Base-by-base conservation (phyloP, 1,140 invertebrate genomes). In the Pentalonia nigronervosa region DNA sequence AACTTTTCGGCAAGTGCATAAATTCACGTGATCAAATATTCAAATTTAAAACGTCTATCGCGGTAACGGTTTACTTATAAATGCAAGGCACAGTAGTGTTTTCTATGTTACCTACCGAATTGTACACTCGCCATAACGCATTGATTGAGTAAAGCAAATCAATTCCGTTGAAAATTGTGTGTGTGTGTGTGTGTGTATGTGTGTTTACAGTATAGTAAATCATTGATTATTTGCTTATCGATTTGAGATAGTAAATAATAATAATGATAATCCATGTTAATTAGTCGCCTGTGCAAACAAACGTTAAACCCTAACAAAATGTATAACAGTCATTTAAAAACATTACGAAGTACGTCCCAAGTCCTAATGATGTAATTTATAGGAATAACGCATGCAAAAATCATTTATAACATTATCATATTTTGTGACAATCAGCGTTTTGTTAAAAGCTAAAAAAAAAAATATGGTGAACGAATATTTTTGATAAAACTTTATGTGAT, bases 11-110 rank as follows among this genome's bases (percentile, higher is more conserved):
- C 87, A 53, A 88, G 87, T 88, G 48, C 87, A 34, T 53, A 88
- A 34, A 88, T 88, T 88, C 87, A 88, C 87, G 87, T 88, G 87
- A 88, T 88, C 87, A 88, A 88, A 88, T 88, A 88, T 88, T 88
- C 47, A 88, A 88, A 88, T 88, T 88, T 88, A 48, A 87, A 87
- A 87, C n/a, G 45, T 87, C 86, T 50, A 48, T 34, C 47, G 30
- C 47, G 30, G n/a, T 76, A n/a, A 76, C 60, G 30, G 60, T 76
- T 76, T 76, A 76, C 60, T 76, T 76, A 76, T 76, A 76, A 76
- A 76, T 76, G 60, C 60, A 76, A 76, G 83, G 11, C 83, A 86
- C 36, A 86, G 36, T 41, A 86, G 36, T 86, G 83, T 45, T 86
- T 84, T 86, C 21, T 86, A 45, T 45, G 36, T 86, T 36, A 76